Conservation (phyloP, 2,888 invertebrate species). For the Sinotaia quadrata region DNA sequence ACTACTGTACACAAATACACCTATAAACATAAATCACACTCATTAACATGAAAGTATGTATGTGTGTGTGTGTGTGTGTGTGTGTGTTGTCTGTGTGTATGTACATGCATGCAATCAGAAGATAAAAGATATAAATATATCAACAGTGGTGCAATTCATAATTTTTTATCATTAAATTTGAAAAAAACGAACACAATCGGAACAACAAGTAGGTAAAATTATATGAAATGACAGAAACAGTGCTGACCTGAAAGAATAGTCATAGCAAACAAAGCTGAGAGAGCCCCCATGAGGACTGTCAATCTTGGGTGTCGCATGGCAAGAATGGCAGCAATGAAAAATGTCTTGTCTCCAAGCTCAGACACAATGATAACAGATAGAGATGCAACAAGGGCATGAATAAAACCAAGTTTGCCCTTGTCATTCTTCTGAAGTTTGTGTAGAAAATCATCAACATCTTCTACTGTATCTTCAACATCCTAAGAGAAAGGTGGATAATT, state of each 20-base stretch:
- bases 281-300: slow-evolving; percentile 93
- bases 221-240: background rate
- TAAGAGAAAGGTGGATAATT: background rate
- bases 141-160: background rate
- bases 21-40: too few relatives aligned
- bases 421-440: slow-evolving; percentile 37
- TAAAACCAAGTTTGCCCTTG: slow-evolving; percentile 78
- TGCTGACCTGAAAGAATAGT: slow-evolving; percentile 86
- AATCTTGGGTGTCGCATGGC: slow-evolving; percentile 97
- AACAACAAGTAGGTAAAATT: background rate
- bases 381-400: slow-evolving; percentile 94
- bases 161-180: too few relatives aligned
- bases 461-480: slow-evolving; percentile 20
- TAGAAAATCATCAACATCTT: slow-evolving; percentile 23
- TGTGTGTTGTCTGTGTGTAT: too few relatives aligned
- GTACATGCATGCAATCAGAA: too few relatives aligned
- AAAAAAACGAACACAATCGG: too few relatives aligned
- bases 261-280: slow-evolving; percentile 92
- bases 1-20: too few relatives aligned
- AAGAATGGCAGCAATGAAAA: slow-evolving; percentile 99
- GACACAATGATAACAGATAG: slow-evolving; percentile 97
- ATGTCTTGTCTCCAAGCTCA: slow-evolving; percentile 98
- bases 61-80: too few relatives aligned
- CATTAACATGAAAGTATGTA: too few relatives aligned
- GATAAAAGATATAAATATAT: too few relatives aligned